These are phyloP conservation scores for Fabriciana adippe DNA, from an alignment of 2,888 invertebrate species.

Conservation along the genomic window DNA sequence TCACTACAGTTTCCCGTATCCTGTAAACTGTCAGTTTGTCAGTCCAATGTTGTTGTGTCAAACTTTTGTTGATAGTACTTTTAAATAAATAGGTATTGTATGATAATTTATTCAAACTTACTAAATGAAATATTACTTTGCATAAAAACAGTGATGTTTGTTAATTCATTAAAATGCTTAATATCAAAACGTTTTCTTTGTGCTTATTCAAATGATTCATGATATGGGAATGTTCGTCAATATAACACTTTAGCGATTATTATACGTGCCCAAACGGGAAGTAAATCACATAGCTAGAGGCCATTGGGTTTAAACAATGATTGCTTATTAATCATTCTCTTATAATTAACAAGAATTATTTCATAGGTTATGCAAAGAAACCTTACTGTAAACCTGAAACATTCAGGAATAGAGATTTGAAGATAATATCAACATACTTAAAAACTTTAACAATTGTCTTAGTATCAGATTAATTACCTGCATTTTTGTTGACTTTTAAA, in stretches of 20 bases:
- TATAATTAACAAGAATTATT: slow-evolving; percentile 26
- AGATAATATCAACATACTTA: neutral
- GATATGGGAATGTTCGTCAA: slow-evolving; percentile 70
- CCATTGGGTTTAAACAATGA: slow-evolving; percentile 20
- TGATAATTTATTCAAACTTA: slow-evolving; percentile 52
- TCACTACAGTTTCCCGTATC: slow-evolving; percentile 44
- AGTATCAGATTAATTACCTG: neutral
- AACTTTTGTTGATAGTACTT: slow-evolving; percentile 77
- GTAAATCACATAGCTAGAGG: slow-evolving; percentile 46
- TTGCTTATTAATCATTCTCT: slow-evolving; percentile 31
- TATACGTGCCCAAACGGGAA: slow-evolving; percentile 63
- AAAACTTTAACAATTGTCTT: neutral
- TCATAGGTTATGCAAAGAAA: slow-evolving; percentile 45
- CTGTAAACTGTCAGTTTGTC: slow-evolving; percentile 60
- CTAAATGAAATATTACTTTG: slow-evolving; percentile 59
- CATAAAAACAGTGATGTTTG: slow-evolving; percentile 42
- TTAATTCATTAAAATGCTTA: slow-evolving; percentile 41
- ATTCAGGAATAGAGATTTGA: slow-evolving; percentile 26
- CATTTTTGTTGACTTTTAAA: neutral
- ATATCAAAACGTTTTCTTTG: slow-evolving; percentile 48
- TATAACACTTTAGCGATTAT: slow-evolving; percentile 61
- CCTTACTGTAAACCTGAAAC: slow-evolving; percentile 35
- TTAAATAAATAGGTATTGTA: slow-evolving; percentile 57
- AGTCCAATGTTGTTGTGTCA: slow-evolving; percentile 65
- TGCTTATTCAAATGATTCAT: slow-evolving; percentile 71